phyloP scores from a whole-genome alignment of 2,113 vertebrate species.

The Lepisosteus osseus region DNA sequence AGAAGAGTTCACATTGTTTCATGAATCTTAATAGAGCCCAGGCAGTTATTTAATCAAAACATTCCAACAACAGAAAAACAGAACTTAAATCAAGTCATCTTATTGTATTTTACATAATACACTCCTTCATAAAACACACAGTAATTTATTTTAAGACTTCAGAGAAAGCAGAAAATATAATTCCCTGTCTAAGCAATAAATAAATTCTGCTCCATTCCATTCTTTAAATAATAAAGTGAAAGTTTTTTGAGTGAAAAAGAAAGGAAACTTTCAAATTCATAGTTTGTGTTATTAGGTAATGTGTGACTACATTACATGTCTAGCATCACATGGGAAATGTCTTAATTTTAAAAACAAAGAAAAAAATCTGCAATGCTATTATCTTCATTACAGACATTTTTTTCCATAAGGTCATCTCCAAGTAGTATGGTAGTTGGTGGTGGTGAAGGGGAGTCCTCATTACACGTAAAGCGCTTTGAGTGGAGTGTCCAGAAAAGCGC shows the following conservation, averaged over 20 bases:
- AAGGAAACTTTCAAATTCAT: constrained; percentile 31
- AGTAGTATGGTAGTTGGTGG: background rate
- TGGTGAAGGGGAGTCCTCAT: background rate
- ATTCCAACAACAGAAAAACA: background rate
- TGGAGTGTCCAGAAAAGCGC: no score
- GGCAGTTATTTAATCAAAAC: background rate
- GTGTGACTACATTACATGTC: constrained; percentile 32
- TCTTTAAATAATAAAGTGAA: constrained; percentile 27
- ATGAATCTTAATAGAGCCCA: background rate
- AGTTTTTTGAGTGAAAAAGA: constrained; percentile 16
- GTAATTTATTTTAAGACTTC: constrained; percentile 3
- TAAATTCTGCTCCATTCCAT: constrained; percentile 19
- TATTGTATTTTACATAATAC: background rate
- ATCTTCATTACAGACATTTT: background rate
- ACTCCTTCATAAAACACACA: background rate
- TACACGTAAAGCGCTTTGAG: no score
- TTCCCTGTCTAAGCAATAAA: constrained; percentile 18
- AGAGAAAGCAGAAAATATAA: constrained; percentile 16
- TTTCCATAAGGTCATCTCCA: background rate
- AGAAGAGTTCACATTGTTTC: background rate
- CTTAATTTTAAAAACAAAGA: constrained; percentile 21
- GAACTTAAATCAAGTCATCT: background rate
- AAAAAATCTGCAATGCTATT: background rate
- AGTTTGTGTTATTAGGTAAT: constrained; percentile 20
- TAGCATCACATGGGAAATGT: constrained; percentile 18